Evolutionary conservation across 2,888 invertebrate genomes (phyloP).

Genomic region (Temnothorax rugatulus): DNA sequence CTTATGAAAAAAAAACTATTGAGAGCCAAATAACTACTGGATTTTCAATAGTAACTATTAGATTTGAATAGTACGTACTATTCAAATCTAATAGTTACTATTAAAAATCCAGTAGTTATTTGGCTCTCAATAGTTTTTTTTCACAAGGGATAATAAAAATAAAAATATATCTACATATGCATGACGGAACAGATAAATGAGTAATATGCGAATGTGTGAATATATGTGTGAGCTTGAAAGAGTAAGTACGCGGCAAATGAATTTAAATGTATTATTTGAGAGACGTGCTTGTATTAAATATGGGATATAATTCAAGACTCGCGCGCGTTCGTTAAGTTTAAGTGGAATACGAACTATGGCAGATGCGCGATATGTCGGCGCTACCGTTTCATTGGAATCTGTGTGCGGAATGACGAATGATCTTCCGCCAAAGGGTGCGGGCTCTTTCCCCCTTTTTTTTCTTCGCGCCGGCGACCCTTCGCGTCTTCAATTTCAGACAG

Average conservation of each 20-base stretch:
- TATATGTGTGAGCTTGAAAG: too few species aligned
- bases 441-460: conserved; percentile 31
- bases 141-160: too few species aligned
- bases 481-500: conserved; percentile 72
- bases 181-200: too few species aligned
- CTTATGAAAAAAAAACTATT: too few species aligned
- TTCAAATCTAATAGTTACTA: too few species aligned
- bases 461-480: conserved; percentile 56
- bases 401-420: conserved; percentile 74
- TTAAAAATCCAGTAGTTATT: too few species aligned
- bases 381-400: conserved; percentile 59
- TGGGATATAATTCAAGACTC: neutral
- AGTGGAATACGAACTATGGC: conserved; percentile 11
- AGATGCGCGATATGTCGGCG: conserved; percentile 18
- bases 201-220: too few species aligned
- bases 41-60: too few species aligned
- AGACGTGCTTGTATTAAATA: neutral
- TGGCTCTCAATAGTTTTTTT: too few species aligned
- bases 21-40: too few species aligned
- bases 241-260: neutral
- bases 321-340: neutral
- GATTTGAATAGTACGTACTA: too few species aligned
- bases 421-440: conserved; percentile 70
- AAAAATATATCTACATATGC: too few species aligned
- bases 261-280: neutral